Evolutionary conservation across 2,113 vertebrate genomes (phyloP).

Genomic region (Mesitornis unicolor): DNA sequence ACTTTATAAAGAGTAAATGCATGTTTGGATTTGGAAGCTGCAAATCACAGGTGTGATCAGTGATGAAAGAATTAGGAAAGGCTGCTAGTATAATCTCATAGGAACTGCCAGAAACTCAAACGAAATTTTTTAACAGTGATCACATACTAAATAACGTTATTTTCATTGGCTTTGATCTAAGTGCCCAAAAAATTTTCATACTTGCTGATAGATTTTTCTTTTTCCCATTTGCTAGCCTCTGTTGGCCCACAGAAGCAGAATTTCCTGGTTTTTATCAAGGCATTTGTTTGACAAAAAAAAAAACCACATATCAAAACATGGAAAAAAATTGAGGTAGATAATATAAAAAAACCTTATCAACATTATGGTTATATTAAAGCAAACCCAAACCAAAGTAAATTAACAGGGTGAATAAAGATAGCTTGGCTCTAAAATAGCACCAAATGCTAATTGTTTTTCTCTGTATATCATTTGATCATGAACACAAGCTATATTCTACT

Average conservation of each 20-base stretch:
- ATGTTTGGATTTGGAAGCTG: neutral
- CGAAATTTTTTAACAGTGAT: neutral
- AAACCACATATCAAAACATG: neutral
- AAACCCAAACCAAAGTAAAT: neutral
- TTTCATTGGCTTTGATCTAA: neutral
- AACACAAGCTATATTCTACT: neutral
- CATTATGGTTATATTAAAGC: neutral
- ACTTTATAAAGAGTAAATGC: neutral
- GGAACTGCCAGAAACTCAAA: neutral
- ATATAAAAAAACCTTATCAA: neutral
- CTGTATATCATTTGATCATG: fast-evolving
- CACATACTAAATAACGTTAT: neutral
- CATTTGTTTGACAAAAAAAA: neutral
- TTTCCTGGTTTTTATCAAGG: neutral
- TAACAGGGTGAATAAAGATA: neutral
- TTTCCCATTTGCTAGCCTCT: neutral
- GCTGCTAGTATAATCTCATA: neutral
- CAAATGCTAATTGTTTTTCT: neutral
- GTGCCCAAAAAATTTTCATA: neutral
- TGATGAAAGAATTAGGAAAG: neutral
- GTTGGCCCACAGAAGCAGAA: neutral
- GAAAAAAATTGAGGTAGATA: neutral
- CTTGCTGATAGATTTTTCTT: neutral
- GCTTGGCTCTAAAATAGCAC: neutral
- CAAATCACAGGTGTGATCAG: neutral